phyloP scores from a whole-genome alignment of 2,113 vertebrate genomes.

The Pardalotus punctatus region DNA sequence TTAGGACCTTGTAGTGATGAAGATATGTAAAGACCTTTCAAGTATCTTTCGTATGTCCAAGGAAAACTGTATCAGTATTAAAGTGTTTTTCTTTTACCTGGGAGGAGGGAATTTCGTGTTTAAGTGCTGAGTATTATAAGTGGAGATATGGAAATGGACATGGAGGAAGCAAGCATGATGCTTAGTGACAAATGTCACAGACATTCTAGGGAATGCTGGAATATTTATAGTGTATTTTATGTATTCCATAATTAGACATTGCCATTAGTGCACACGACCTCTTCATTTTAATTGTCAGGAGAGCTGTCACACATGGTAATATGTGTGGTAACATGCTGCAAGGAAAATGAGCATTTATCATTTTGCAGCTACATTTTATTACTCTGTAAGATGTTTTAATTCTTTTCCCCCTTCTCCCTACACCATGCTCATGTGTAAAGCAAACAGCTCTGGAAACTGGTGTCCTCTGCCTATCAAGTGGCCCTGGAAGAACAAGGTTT shows the following conservation, averaged over 20 bases:
- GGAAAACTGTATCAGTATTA: background rate
- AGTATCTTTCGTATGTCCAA: background rate
- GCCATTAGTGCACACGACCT: background rate
- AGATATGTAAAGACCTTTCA: background rate
- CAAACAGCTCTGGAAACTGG: background rate
- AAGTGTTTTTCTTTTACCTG: background rate
- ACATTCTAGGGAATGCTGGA: background rate
- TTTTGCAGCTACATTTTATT: background rate
- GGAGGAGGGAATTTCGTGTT: background rate
- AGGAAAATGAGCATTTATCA: background rate
- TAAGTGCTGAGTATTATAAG: background rate
- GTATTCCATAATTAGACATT: background rate
- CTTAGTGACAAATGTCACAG: background rate
- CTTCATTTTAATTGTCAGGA: background rate
- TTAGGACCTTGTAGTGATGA: background rate
- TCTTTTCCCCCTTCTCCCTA: background rate
- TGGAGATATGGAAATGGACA: background rate
- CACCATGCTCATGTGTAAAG: background rate
- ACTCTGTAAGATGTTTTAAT: background rate
- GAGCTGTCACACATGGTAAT: background rate
- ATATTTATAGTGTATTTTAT: conserved; percentile 5
- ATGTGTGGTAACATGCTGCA: fast-evolving
- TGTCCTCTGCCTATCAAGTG: background rate
- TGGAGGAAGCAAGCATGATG: background rate
- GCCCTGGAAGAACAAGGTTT: background rate